Conservation (phyloP, 2,797 vertebrate genomes). For the Xenops minutus region DNA sequence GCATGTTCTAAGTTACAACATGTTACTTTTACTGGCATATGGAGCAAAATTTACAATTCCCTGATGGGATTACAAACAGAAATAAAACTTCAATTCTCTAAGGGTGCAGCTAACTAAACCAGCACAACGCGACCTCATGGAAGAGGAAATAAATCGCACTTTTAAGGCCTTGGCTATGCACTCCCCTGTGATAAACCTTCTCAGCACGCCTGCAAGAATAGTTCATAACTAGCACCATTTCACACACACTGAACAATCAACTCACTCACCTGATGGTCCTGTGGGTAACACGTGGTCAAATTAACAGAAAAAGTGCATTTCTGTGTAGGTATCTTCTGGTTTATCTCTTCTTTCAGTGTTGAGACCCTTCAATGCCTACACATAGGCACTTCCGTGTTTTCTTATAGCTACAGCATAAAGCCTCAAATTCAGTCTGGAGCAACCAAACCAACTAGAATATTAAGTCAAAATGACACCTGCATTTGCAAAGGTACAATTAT, state of each 20-base stretch:
- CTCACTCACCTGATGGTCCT: constrained; percentile 30
- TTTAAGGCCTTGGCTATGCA: neutral
- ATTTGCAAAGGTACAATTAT: neutral
- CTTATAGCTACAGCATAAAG: neutral
- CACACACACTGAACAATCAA: neutral
- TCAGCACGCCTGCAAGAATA: neutral
- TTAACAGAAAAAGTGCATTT: neutral
- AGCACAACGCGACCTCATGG: neutral
- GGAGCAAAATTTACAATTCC: constrained; percentile 26
- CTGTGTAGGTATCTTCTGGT: neutral
- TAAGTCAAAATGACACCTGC: neutral
- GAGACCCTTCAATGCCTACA: neutral
- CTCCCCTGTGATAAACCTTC: neutral
- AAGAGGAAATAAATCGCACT: neutral
- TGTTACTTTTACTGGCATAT: constrained; percentile 56
- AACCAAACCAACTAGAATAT: neutral
- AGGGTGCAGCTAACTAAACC: neutral
- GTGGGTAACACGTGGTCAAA: constrained; percentile 26
- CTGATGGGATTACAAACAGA: constrained; percentile 30
- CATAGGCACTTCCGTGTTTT: neutral
- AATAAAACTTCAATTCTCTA: neutral
- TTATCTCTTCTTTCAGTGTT: neutral
- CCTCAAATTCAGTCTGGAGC: neutral
- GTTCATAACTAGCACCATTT: neutral
- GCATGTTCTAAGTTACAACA: constrained; percentile 18